Evolutionary conservation across 2,113 vertebrate genomes (phyloP).

Genomic region (Phalacrocorax pelagicus): DNA sequence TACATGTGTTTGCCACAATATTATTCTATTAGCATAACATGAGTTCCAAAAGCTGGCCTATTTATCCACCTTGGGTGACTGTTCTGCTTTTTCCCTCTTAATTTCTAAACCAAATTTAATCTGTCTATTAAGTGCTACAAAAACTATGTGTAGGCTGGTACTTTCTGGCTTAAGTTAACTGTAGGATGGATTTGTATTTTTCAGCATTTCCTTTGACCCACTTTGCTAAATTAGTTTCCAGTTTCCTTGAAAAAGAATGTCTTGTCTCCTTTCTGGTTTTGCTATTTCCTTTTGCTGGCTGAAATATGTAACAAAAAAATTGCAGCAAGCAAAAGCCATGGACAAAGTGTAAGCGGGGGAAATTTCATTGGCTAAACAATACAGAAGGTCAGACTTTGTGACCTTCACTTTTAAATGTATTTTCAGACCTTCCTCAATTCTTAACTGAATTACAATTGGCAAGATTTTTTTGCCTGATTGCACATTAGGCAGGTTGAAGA

Average conservation of each 20-base stretch:
- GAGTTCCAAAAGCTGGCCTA: not conserved
- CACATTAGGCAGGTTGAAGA: not conserved
- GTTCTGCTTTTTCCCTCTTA: not conserved
- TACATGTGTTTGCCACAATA: not conserved
- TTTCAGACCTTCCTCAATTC: not conserved
- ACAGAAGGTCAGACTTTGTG: not conserved
- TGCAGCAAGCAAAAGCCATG: not conserved
- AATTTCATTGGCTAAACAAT: not conserved
- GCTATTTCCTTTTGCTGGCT: conserved; percentile 22
- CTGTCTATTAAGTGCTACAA: not conserved
- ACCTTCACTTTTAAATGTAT: not conserved
- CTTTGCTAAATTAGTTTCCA: conserved; percentile 28
- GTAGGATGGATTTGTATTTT: not conserved
- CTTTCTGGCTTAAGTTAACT: not conserved
- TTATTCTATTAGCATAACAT: not conserved
- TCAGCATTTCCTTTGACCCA: conserved; percentile 27
- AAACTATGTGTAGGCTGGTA: not conserved
- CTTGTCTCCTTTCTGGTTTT: conserved; percentile 2
- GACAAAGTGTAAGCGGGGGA: not conserved
- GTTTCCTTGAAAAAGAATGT: conserved; percentile 8
- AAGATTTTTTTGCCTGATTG: not conserved
- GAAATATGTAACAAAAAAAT: not conserved
- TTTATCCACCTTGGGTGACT: not conserved
- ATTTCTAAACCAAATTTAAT: not conserved
- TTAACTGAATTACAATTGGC: not conserved